Base-by-base conservation (phyloP, 2,113 vertebrate genomes). In the Chamaetylas fuelleborni region DNA sequence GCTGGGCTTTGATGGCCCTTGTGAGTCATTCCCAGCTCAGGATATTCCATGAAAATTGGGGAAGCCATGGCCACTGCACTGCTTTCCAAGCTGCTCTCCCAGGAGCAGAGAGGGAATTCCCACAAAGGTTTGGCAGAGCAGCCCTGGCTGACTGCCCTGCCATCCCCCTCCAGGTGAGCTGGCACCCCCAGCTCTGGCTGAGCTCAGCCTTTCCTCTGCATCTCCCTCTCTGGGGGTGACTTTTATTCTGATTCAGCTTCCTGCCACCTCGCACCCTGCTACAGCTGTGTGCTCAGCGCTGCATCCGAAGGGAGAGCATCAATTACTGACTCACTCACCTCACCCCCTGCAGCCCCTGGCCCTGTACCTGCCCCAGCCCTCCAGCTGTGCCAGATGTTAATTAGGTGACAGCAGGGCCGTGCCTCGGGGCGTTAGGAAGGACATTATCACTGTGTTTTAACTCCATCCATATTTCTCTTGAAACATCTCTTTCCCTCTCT, bases 271-370 rank as follows among this genome's bases (percentile, higher is more conserved):
- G 0, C 18, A 65, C 79, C 45, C 93, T 36, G 78, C 94, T 72
- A 53, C 50, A 73, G 3, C 16, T 77, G 17, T 77, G 95, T 95
- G 84, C 74, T 90, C 57, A 70, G 43, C 16, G 87, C 81, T 56
- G 12, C 31, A 42, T 66, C 87, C 90, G 87, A 77, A 66, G 82
- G 74, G 65, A 95, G 77, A 91, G 67, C 85, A 82, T 58, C 91
- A 78, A 83, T 95, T 90, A 51, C 71, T 47, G 71, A 38, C 70
- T 79, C 73, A 14, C 71, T 65, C 38, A 6, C 47, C 84, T 78
- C 48, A 20, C 79, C 92, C 58, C 66, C 87, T 2, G 7, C 90
- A 92, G 85, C 64, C 71, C 9, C 0, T 0, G 62, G 74, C 87
- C 84, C 86, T 81, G 78, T 36, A 38, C 23, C 60, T 83, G 67